Base-by-base conservation (phyloP, 2,797 vertebrate genomes). In the Melanotaenia pygmaea region DNA sequence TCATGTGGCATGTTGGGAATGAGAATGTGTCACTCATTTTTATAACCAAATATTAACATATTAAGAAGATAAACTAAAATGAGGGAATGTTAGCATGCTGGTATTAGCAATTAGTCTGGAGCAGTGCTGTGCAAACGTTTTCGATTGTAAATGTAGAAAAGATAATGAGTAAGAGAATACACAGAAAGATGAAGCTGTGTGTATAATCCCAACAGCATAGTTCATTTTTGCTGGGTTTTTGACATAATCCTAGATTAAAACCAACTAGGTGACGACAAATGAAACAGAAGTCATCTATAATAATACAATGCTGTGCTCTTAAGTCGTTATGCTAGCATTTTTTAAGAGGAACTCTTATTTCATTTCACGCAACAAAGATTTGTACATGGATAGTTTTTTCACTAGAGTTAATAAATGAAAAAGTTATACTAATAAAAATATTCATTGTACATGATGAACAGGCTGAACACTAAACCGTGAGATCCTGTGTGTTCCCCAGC, bases 371-470 rank as follows among this genome's bases (percentile, higher is more conserved):
- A 34, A 64, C 26, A 70, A 35, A 35, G 20, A 64, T 20, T 66
- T 43, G 30, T 14, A 32, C 32, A 38, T 20, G 0, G 28, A 45
- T 67, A 38, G 24, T 57, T 45, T 64, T 51, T 64, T 53, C 50
- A 28, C 11, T 58, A 9, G 34, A 35, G 28, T 61, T 32, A 26
- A 24, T n/a, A 10, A 7, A 43, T 47, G 35, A 16, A 71, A 58
- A 60, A 50, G 34, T 72, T 7, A 51, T 53, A 51, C 51, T 43
- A 13, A 38, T 47, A 28, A 47, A 47, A 18, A 57, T 28, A 67
- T 70, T 71, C 28, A 20, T 4, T 26, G 50, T 56, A 58, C 35
- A 59, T 1, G 32, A 74, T 84, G 76, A 82, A 85, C 77, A 83
- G 72, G 67, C 70, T 43, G 59, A 64, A 72, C 2, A 16, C 14